A percentile compares a stretch with the other conserved stretches of the same genome.
phyloP scores from a whole-genome alignment of 2,888 invertebrate species.

The Plusia festucae region DNA sequence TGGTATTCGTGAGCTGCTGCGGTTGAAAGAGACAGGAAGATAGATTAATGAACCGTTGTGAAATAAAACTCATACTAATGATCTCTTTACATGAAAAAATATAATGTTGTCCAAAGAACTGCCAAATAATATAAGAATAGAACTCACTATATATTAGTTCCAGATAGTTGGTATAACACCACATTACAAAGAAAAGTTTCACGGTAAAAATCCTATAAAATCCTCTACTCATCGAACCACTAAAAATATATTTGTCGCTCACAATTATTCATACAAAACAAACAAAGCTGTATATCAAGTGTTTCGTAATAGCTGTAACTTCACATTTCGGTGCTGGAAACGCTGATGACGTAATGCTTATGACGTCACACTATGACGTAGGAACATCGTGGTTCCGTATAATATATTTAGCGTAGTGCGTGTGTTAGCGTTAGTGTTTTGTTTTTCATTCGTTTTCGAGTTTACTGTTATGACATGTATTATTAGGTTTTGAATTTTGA shows the following conservation, averaged over 20 bases:
- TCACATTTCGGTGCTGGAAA: slow-evolving; percentile 46
- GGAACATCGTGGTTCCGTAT: not conserved
- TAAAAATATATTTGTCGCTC: slow-evolving; percentile 5
- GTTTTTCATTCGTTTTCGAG: not conserved
- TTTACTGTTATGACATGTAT: not conserved
- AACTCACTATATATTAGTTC: too few species aligned
- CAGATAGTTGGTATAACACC: not conserved
- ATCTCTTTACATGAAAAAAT: too few species aligned
- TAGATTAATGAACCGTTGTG: not conserved
- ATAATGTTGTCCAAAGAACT: too few species aligned
- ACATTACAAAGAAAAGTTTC: not conserved
- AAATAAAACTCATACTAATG: too few species aligned
- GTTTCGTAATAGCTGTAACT: slow-evolving; percentile 37
- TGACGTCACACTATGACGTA: slow-evolving; percentile 25
- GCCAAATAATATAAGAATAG: too few species aligned
- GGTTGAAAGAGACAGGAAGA: not conserved
- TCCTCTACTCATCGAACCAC: not conserved
- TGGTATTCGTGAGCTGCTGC: not conserved
- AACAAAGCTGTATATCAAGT: slow-evolving; percentile 40
- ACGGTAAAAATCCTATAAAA: not conserved
- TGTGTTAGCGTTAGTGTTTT: not conserved
- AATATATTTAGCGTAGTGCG: not conserved
- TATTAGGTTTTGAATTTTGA: too few species aligned
- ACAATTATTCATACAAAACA: slow-evolving; percentile 26
- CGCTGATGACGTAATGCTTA: slow-evolving; percentile 12